Conservation (phyloP, 2,797 vertebrate species). For the Rousettus madagascariensis region DNA sequence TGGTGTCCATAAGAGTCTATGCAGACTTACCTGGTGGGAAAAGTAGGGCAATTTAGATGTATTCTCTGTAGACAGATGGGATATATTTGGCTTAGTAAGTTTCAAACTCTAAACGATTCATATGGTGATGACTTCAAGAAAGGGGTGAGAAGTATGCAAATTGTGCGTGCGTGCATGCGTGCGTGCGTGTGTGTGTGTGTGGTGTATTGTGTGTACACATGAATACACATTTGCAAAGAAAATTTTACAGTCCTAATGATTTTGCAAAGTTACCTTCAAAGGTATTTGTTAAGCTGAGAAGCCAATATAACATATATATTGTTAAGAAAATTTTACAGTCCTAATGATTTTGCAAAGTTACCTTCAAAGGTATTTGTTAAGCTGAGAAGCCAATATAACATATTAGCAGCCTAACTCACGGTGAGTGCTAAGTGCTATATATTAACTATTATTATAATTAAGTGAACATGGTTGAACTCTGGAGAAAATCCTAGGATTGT, state of each 20-base stretch:
- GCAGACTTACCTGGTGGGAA: neutral
- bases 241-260: neutral
- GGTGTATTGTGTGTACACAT: neutral
- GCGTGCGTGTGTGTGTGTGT: neutral
- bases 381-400: neutral
- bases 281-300: neutral
- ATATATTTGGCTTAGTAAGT: neutral
- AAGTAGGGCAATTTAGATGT: neutral
- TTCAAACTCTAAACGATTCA: slow-evolving; percentile 32
- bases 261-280: slow-evolving; percentile 34
- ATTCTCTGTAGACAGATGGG: neutral
- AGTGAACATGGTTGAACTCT: neutral
- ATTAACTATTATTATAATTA: neutral
- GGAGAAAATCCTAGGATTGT: neutral
- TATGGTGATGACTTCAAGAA: neutral
- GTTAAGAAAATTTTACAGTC: neutral
- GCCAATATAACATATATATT: neutral
- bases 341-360: neutral
- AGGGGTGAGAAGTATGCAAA: neutral
- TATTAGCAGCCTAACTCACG: neutral
- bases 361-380: neutral
- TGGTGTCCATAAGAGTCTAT: neutral
- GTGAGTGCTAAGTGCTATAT: neutral
- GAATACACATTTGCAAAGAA: neutral
- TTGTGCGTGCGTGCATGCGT: neutral